Percentiles rank a stretch among this genome's conserved stretches.
Evolutionary conservation across 1,140 invertebrate genomes (phyloP).

Genomic region (Hypsibius dujardini): DNA sequence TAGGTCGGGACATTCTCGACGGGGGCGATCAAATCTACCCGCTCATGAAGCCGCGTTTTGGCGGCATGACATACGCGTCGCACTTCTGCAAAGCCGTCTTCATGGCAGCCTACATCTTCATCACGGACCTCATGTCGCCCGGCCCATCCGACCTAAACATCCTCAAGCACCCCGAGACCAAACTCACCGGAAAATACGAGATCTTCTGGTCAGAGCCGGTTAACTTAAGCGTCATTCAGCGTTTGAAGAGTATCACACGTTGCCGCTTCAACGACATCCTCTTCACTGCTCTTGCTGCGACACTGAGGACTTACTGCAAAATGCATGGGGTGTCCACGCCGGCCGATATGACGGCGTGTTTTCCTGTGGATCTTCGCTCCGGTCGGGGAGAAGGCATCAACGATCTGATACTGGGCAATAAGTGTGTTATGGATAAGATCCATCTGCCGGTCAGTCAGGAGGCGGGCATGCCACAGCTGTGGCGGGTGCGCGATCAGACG

Average conservation of each 20-base stretch:
- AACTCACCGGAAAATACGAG: neutral
- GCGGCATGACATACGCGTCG: constrained; percentile 7
- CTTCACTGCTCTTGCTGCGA: constrained; percentile 7
- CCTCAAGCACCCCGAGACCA: neutral
- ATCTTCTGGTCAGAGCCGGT: constrained; percentile 15
- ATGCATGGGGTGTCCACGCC: constrained; percentile 2
- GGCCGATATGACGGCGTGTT: constrained; percentile 16
- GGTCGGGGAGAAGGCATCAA: neutral
- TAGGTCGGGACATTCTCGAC: constrained; percentile 9
- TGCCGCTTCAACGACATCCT: neutral
- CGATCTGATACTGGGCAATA: neutral
- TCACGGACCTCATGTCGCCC: constrained; percentile 2
- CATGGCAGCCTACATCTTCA: constrained; percentile 8
- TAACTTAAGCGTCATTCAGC: neutral
- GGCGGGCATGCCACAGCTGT: neutral
- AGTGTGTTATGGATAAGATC: constrained; percentile 10
- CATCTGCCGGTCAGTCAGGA: constrained; percentile 5
- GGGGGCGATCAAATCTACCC: neutral
- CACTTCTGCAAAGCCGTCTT: constrained; percentile 14
- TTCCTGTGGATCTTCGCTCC: neutral
- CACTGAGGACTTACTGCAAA: constrained; percentile 10
- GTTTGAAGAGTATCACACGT: constrained; percentile 4
- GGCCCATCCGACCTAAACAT: neutral
- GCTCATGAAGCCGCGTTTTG: neutral
- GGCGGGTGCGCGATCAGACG: constrained; percentile 11